A percentile compares a stretch with the other conserved stretches of the same genome.
Conservation (phyloP, 2,797 vertebrate species). For the Acanthurus lineatus region DNA sequence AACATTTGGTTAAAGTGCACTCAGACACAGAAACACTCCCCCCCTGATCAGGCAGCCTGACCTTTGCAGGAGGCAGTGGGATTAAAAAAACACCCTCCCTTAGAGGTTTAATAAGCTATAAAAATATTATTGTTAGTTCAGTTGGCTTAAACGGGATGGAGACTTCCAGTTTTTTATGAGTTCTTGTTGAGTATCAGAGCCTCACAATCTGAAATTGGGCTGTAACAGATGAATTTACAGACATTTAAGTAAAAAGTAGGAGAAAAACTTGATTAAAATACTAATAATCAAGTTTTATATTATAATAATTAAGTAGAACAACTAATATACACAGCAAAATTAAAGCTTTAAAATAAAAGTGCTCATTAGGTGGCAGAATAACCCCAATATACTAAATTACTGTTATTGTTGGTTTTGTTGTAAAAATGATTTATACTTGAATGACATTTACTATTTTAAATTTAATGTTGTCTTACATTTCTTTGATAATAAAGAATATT, state of each 20-base stretch:
- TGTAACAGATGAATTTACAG: no score
- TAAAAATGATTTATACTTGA: no score
- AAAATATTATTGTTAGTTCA: conserved; percentile 1
- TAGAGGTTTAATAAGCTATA: conserved; percentile 20
- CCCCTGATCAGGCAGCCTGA: not conserved
- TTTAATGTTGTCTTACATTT: no score
- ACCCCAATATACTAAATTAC: no score
- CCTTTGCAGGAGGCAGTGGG: not conserved
- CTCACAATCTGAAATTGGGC: not conserved
- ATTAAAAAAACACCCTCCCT: conserved; percentile 17
- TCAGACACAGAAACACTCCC: conserved; percentile 2
- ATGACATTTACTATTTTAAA: no score
- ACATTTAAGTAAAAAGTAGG: no score
- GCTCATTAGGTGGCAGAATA: not conserved
- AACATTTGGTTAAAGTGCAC: conserved; percentile 1
- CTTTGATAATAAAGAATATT: no score
- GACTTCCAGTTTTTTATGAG: not conserved
- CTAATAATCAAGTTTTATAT: not conserved
- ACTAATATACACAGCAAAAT: not conserved
- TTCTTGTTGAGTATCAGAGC: not conserved
- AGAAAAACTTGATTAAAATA: not conserved
- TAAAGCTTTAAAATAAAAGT: not conserved
- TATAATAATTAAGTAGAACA: not conserved
- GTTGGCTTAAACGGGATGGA: not conserved
- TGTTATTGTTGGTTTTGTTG: no score